Conservation (phyloP, 2,797 vertebrate genomes). For the Peromyscus nudipes region DNA sequence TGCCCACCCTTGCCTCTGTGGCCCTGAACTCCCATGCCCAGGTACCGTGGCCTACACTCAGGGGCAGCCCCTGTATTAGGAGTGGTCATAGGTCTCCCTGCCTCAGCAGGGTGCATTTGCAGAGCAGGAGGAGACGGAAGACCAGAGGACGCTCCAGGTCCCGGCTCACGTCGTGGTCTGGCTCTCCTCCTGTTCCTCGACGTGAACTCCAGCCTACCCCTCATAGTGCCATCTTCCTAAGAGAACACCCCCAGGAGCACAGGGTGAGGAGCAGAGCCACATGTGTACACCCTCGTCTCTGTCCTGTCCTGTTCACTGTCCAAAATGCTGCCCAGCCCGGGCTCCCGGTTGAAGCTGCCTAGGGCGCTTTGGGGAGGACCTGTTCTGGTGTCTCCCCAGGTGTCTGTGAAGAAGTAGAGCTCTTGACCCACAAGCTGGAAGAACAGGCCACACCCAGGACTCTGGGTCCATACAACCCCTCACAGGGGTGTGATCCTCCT, state of each 20-base stretch:
- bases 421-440: not conserved
- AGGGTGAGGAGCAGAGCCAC: not conserved
- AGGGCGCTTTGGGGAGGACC: not conserved
- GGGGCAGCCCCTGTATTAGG: fast-evolving
- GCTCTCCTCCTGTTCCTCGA: no score
- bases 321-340: not conserved
- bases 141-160: not conserved
- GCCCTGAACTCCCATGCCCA: not conserved
- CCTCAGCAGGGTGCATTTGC: fast-evolving
- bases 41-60: not conserved
- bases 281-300: not conserved
- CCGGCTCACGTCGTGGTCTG: fast-evolving
- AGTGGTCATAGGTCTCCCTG: fast-evolving
- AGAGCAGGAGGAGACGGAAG: not conserved
- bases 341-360: not conserved
- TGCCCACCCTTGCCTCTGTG: not conserved
- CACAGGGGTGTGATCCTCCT: fast-evolving
- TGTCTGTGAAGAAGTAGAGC: not conserved
- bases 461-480: not conserved
- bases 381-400: not conserved
- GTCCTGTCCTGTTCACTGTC: not conserved
- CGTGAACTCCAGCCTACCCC: not conserved
- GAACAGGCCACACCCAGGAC: fast-evolving
- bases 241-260: not conserved
- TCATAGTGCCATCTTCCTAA: fast-evolving